Evolutionary conservation across 2,888 invertebrate genomes (phyloP).

Genomic region (Drosophila ustulata): DNA sequence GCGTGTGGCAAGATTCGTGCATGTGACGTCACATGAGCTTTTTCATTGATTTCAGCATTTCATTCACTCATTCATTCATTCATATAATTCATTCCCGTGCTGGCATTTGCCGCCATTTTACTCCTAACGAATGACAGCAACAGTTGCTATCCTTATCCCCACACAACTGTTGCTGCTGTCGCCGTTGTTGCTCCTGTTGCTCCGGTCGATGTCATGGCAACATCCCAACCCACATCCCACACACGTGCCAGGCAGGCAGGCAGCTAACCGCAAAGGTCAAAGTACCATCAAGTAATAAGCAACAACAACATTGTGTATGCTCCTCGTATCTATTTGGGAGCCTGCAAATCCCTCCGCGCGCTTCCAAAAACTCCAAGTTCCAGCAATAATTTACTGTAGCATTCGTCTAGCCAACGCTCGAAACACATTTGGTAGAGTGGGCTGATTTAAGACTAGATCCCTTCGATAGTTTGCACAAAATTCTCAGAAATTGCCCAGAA

Average conservation of each 20-base stretch:
- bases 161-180: slow-evolving; percentile 25
- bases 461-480: background rate
- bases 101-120: slow-evolving; percentile 55
- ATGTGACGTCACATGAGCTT: slow-evolving; percentile 63
- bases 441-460: background rate
- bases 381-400: background rate
- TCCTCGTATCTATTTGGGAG: slow-evolving; percentile 7
- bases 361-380: slow-evolving; percentile 12
- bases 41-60: slow-evolving; percentile 58
- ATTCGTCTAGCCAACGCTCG: slow-evolving; percentile 9
- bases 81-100: slow-evolving; percentile 7
- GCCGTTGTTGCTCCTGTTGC: background rate
- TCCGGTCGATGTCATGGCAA: slow-evolving; percentile 42
- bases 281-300: slow-evolving; percentile 31
- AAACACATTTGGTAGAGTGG: background rate
- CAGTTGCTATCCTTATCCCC: slow-evolving; percentile 42
- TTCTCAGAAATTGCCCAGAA: background rate
- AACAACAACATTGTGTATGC: slow-evolving; percentile 11
- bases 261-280: slow-evolving; percentile 71
- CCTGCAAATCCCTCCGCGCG: background rate
- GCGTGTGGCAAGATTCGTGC: background rate
- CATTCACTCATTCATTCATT: slow-evolving; percentile 48
- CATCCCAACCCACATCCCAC: slow-evolving; percentile 52
- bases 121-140: slow-evolving; percentile 31
- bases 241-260: slow-evolving; percentile 37